These are phyloP conservation scores for Paraescarpia echinospica DNA, from an alignment of 1,140 invertebrate genomes.

Conservation along the genomic window DNA sequence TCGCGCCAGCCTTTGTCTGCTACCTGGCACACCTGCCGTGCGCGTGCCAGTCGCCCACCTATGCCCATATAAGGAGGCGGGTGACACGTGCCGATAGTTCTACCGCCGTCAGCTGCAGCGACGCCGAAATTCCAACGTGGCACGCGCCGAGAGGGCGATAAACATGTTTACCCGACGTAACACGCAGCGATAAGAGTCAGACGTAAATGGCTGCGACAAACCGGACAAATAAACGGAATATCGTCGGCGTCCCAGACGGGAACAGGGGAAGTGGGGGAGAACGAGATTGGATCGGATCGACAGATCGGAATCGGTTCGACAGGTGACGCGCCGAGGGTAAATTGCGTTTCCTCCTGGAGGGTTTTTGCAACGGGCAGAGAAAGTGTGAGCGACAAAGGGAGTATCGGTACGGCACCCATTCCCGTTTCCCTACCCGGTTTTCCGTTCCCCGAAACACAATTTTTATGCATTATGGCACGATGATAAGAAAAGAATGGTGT, in stretches of 20 bases:
- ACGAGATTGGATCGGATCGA: neutral
- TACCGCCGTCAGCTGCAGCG: neutral
- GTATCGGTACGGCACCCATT: neutral
- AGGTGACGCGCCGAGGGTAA: neutral
- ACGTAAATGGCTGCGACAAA: neutral
- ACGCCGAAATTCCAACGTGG: neutral
- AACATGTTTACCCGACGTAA: conserved; percentile 1
- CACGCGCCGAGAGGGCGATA: neutral
- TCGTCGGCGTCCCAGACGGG: neutral
- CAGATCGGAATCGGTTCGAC: neutral
- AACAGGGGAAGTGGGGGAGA: neutral
- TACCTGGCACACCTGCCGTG: neutral
- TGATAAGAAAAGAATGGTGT: no score
- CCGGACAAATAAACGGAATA: neutral
- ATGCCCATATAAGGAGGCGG: neutral
- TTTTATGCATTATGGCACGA: neutral
- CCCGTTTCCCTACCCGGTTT: neutral
- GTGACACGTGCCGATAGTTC: neutral
- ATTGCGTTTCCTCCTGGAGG: neutral
- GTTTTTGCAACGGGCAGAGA: neutral
- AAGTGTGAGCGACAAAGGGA: neutral
- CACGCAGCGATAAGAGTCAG: neutral
- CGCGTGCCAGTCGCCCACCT: neutral
- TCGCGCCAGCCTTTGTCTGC: neutral
- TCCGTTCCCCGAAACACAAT: neutral